Evolutionary conservation across 2,888 invertebrate species (phyloP), one percentile per base, ranked within the genome.

Genomic region (Catocala fraxini): DNA sequence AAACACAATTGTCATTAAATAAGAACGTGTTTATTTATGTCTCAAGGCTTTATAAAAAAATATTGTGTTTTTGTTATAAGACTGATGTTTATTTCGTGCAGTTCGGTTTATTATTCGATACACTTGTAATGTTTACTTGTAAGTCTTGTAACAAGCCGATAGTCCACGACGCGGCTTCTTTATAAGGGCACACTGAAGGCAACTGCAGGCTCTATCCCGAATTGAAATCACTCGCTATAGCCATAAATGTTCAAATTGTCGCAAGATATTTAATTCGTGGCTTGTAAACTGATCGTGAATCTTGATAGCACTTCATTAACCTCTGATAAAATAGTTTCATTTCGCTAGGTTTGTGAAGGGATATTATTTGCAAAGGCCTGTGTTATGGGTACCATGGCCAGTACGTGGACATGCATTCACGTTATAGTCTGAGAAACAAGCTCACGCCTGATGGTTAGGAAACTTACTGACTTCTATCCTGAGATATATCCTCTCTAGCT

Each of bases 231-330:
- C 35, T 39, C 9, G 35, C 35, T 39, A 39, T 39, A 39, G 0
- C 35, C 35, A 39, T 84, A 80, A 75, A 66, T 49, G 76, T 62
- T 60, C 54, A 65, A 80, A 79, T 75, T 74, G 73, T 73, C 75
- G 62, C 53, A 57, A 15, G 72, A 77, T 71, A 75, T 73, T 76
- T 70, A 69, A 51, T 74, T 67, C 63, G 70, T 73, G 75, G 48
- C 43, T 48, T n/a, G 15, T 41, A 10, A 47, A 51, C 41, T 57
- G 71, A 72, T 72, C 52, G 56, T 56, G 59, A 59, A 59, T 58
- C 52, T 53, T 57, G 75, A 79, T 80, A 79, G 51, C 57, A 59
- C 63, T 62, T 72, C 71, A 79, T 76, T 75, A 71, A 61, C 51
- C 55, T 68, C 46, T 56, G 46, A 61, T 63, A 55, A 56, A 52